Percentiles rank a stretch among this genome's conserved stretches.
Evolutionary conservation across 2,797 vertebrate genomes (phyloP).

Genomic region (Cryptoblepharus egeriae): DNA sequence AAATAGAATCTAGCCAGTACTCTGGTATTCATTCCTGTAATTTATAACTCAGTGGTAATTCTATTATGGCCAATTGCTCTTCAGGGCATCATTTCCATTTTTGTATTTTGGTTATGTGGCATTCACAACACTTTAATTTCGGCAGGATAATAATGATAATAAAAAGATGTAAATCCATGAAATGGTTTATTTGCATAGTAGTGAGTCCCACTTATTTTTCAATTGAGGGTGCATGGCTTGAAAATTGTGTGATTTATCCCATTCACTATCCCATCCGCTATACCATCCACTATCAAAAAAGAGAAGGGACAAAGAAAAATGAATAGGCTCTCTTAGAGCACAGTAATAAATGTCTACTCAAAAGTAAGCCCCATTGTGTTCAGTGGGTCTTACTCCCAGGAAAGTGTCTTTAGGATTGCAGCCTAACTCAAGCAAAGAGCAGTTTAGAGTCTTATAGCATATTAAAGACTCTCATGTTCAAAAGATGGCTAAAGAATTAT

Average conservation of each 20-base stretch:
- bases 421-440: too few relatives aligned
- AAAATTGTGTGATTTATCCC: too few relatives aligned
- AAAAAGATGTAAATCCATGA: conserved; percentile 26
- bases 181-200: neutral
- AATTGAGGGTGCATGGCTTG: neutral
- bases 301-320: too few relatives aligned
- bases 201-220: neutral
- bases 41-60: conserved; percentile 52
- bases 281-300: neutral
- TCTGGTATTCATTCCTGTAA: conserved; percentile 53
- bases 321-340: too few relatives aligned
- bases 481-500: too few relatives aligned
- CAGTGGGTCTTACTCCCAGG: too few relatives aligned
- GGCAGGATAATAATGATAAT: neutral
- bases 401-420: too few relatives aligned
- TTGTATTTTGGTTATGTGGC: conserved; percentile 17
- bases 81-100: conserved; percentile 27
- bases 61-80: conserved; percentile 50
- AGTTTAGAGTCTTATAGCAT: too few relatives aligned
- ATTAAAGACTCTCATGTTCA: too few relatives aligned
- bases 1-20: conserved; percentile 20
- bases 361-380: too few relatives aligned
- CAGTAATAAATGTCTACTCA: too few relatives aligned
- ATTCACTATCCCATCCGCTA: too few relatives aligned
- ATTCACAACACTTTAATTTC: conserved; percentile 44